Evolutionary conservation across 1,140 invertebrate genomes (phyloP), one percentile per base, ranked within the genome.

Genomic region (Conus betulinus): DNA sequence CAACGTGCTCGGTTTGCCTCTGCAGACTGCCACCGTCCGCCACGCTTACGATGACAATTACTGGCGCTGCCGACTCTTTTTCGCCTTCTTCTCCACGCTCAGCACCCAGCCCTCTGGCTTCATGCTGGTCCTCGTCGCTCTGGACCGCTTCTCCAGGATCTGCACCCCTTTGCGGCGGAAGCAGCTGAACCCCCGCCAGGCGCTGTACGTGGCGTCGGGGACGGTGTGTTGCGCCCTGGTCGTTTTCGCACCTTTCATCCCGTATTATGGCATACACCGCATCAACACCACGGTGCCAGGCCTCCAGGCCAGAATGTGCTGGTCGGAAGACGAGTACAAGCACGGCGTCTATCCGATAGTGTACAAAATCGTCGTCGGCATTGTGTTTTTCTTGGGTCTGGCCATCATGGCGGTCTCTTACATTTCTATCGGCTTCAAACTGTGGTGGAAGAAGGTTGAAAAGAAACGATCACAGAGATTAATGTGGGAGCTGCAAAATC

Each of bases 301-400:
- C 5, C 27, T 78, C 39, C n/a, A 78, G 39, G 76, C 76, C 20
- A 78, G 76, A 78, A 78, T 78, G 76, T 78, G 76, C 27, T 78
- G 76, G 27, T 13, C 25, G 76, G 27, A 39, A 39, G 76, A 78
- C 17, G 39, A 27, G 76, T 78, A 78, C 76, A 27, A 78, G 20
- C 25, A 27, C 76, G 39, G 23, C 3, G 20, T 78, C 5, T 78
- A 78, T 51, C 76, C 76, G 6, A 17, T 10, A 51, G 76, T 25
- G 15, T 78, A 39, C 20, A 78, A 27, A 5, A 78, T 78, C 39
- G 76, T 78, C 8, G 25, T 39, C 7, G 76, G 25, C 25, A 51
- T 78, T 25, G 10, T 17, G n/a, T 78, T 78, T 25, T 78, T 39
- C 6, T 3, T 20, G 5, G 76, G 76, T 17, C 27, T 78, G 76